Conservation (phyloP, 2,113 vertebrate genomes). For the Corvus hawaiiensis region DNA sequence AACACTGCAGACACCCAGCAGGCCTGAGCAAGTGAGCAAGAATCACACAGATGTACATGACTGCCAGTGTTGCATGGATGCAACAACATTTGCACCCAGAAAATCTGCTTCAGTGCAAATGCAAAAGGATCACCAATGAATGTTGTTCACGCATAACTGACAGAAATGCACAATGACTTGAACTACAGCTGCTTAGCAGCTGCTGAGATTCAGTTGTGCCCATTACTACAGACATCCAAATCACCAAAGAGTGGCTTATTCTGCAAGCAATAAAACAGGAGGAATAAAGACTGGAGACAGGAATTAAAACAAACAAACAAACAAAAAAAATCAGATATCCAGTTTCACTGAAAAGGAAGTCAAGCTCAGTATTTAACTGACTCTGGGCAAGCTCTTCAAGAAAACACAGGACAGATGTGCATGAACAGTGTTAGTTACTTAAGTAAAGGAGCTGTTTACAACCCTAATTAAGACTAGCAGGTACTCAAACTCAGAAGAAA, state of each 20-base stretch:
- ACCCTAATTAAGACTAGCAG: not conserved
- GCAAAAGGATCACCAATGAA: not conserved
- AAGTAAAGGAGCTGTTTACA: not conserved
- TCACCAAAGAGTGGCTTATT: not conserved
- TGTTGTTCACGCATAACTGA: not conserved
- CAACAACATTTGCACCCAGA: not conserved
- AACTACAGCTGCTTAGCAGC: not conserved
- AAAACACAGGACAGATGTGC: not conserved
- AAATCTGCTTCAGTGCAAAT: not conserved
- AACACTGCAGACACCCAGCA: not conserved
- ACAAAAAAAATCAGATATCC: not conserved
- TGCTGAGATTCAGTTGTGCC: not conserved
- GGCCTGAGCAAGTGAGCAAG: not conserved
- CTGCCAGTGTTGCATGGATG: fast-evolving
- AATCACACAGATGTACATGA: fast-evolving
- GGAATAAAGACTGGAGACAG: not conserved
- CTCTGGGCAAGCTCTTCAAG: not conserved
- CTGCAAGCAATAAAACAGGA: not conserved
- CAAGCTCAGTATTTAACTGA: not conserved
- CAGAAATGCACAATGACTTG: not conserved
- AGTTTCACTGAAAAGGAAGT: not conserved
- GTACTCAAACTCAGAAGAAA: not conserved
- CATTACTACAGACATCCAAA: not conserved
- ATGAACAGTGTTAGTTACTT: not conserved
- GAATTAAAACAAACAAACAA: not conserved